phyloP scores from a whole-genome alignment of 2,113 vertebrate species.

The Phyllostomus hastatus region DNA sequence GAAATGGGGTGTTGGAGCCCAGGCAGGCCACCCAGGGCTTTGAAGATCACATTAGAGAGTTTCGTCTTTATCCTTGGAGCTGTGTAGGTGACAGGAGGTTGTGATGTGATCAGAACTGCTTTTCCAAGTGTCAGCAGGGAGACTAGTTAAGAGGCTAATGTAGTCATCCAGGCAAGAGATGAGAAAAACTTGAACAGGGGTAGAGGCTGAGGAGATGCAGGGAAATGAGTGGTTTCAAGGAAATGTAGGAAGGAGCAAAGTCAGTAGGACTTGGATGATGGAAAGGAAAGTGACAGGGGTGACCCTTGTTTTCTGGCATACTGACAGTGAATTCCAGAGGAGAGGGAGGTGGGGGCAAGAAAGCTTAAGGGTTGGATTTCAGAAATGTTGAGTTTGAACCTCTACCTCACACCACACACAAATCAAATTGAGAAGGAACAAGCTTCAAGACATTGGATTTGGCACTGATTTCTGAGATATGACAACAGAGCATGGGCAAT shows the following conservation, averaged over 20 bases:
- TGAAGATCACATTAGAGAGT: neutral
- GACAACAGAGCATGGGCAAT: neutral
- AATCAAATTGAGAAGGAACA: neutral
- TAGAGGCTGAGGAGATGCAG: neutral
- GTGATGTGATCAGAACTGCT: neutral
- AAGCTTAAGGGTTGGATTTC: neutral
- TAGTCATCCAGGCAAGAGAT: neutral
- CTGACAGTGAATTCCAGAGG: neutral
- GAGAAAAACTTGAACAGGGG: neutral
- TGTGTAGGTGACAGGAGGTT: fast-evolving
- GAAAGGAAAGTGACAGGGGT: neutral
- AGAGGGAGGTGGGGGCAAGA: neutral
- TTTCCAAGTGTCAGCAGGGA: neutral
- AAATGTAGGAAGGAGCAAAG: neutral
- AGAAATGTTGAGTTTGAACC: neutral
- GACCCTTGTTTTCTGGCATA: neutral
- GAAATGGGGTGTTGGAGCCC: neutral
- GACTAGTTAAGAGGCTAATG: neutral
- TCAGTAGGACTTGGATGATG: neutral
- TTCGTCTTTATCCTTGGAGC: neutral
- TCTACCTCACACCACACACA: neutral
- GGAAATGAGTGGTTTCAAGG: neutral
- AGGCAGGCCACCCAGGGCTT: neutral
- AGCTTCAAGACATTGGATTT: neutral
- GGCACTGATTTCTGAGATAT: neutral